Base-by-base conservation (phyloP, 2,797 vertebrate genomes). In the Centropyge bicolor region DNA sequence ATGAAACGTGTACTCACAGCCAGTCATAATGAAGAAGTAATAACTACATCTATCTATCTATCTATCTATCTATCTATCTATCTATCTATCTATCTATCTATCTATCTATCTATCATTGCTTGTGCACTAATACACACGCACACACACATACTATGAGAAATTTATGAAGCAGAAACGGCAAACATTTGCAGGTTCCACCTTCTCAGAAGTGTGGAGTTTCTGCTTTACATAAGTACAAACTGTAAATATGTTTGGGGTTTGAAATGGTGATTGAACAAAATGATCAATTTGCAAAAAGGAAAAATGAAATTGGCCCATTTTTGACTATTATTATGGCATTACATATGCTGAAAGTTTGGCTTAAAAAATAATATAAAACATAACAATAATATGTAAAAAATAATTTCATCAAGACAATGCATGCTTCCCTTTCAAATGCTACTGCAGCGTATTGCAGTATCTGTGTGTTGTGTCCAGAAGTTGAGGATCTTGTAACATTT, bases 401-500 rank as follows among this genome's bases (percentile, higher is more conserved):
- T 31, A 31, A 31, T 31, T 2, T 31, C 27, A 4, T 31, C 27
- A 31, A 31, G 2, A 22, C 11, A 24, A 14, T 7, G 19, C 10
- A 9, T 16, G n/a, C 11, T 19, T 59, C 52, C 24, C 59, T 55
- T 41, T 63, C 9, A 61, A 35, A 55, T 60, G 5, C 41, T 9
- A 3, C 6, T 13, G 64, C 49, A 27, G 22, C 40, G 17, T 54
- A 75, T 48, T 61, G 65, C 65, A 31, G 20, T 12, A 8, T 57
- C 31, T 46, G 38, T 24, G 20, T 22, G 14, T 35, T 24, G 70
- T 66, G 52, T 86, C 82, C 81, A 40, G 65, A 88, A 86, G 70
- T 83, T 80, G 1, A 67, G 51, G 46, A 74, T 87, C 60, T 74
- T 40, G 46, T 70, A 82, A 76, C 74, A 59, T 84, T 73, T 78